phyloP scores from a whole-genome alignment of 2,113 vertebrate species.

The Chloropsis hardwickii region DNA sequence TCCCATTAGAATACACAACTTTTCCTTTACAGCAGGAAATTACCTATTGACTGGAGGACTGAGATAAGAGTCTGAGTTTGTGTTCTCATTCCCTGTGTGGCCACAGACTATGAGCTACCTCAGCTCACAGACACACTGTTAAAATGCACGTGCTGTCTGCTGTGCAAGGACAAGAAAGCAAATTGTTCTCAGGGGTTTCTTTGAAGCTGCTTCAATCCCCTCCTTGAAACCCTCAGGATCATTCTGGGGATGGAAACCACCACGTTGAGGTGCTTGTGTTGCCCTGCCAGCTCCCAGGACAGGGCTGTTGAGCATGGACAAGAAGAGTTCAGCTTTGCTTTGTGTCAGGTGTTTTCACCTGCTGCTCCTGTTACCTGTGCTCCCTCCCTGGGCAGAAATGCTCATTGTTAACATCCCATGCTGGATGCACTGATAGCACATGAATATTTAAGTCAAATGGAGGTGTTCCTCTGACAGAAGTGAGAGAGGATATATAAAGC shows the following conservation, averaged over 20 bases:
- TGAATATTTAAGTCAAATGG: slow-evolving; percentile 40
- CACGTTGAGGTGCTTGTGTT: neutral
- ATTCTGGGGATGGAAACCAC: neutral
- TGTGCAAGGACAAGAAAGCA: neutral
- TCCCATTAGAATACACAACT: neutral
- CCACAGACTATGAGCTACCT: neutral
- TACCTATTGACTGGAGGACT: neutral
- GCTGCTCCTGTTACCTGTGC: neutral
- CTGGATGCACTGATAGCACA: neutral
- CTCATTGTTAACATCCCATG: neutral
- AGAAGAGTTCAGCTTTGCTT: neutral
- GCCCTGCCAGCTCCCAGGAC: neutral
- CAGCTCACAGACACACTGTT: neutral
- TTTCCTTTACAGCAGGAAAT: neutral
- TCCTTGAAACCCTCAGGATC: neutral
- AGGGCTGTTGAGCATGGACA: neutral
- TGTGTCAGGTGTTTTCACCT: neutral
- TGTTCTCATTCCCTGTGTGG: neutral
- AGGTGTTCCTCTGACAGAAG: slow-evolving; percentile 24
- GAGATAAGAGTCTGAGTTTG: neutral
- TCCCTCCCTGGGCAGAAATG: neutral
- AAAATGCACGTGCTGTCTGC: neutral
- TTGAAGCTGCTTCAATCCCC: neutral
- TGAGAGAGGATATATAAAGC: slow-evolving; percentile 24
- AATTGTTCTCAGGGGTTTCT: neutral